Evolutionary conservation across 2,113 vertebrate species (phyloP).

Genomic region (Catagonus wagneri): DNA sequence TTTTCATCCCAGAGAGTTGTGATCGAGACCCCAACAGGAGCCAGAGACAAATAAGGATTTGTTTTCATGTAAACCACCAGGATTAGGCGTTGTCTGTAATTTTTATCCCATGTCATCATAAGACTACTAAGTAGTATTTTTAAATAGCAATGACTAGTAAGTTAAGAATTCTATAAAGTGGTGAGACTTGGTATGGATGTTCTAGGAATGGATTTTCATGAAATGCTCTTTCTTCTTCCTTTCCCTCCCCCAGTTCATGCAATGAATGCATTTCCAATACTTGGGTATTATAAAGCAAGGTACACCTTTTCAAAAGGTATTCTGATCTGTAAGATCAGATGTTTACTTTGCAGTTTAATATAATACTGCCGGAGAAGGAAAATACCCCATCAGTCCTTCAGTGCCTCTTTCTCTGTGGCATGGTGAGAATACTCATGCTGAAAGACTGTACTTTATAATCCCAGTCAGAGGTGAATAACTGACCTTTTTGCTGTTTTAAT

Average conservation of each 20-base stretch:
- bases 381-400: background rate
- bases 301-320: background rate
- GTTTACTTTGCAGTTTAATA: background rate
- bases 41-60: background rate
- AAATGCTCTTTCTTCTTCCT: constrained; percentile 19
- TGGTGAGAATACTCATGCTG: background rate
- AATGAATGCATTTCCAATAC: constrained; percentile 46
- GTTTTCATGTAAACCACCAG: background rate
- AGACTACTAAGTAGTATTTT: constrained; percentile 16
- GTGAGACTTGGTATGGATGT: background rate
- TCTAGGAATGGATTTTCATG: constrained; percentile 12
- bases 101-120: background rate
- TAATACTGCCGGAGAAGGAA: background rate
- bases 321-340: background rate
- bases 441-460: constrained; percentile 14
- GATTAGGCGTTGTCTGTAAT: background rate
- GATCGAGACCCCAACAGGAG: background rate
- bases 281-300: constrained; percentile 31
- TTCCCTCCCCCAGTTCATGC: background rate
- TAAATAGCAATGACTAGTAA: background rate
- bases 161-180: constrained; percentile 11
- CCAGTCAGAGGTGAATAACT: background rate
- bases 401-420: background rate
- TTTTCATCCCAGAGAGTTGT: background rate
- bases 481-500: constrained; percentile 66